Base-by-base conservation (phyloP, 1,140 invertebrate genomes). In the Dufourea novaeangliae region DNA sequence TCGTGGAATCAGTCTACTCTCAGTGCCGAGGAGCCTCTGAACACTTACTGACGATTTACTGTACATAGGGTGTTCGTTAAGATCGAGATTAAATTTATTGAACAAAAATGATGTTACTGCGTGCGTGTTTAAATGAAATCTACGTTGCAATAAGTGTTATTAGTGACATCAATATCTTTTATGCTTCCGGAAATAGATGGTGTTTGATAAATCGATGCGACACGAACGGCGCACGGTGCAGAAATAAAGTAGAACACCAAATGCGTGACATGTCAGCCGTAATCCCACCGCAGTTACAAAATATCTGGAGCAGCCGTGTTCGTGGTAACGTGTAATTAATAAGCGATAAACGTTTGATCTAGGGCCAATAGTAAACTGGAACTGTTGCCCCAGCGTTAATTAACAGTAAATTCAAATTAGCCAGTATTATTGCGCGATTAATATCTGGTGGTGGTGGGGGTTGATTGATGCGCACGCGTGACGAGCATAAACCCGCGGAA, bases 371-470 rank as follows among this genome's bases (percentile, higher is more conserved):
- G 73, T 59, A 75, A 68, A 68, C 52, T 68, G 25, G 52, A 27
- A 68, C 72, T 34, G 39, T 39, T 62, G 39, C 57, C 22, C 14
- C 14, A 2, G 12, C 17, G 29, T 75, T 68, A 75, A 75, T 75
- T 68, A 75, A 75, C 73, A 75, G 64, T 75, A 75, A 75, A 75
- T 75, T 68, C 63, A 68, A 75, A 75, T 75, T 75, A 68, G 52
- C 64, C 17, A 17, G 29, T 34, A 68, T 75, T 75, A 75, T 75
- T 44, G 63, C n/a, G 22, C 63, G 73, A 75, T 75, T 75, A 67
- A 67, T 75, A 75, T 75, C 29, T 27, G 67, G 39, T 56, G 39
- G 22, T 46, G 68, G 52, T 27, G 67, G 39, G 67, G 39, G 22
- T 46, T 75, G 52, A 75, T 39, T 46, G 63, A 75, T 39, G 64